Evolutionary conservation across 2,888 invertebrate genomes (phyloP).

Genomic region (Drosophila nr. perissopoda): DNA sequence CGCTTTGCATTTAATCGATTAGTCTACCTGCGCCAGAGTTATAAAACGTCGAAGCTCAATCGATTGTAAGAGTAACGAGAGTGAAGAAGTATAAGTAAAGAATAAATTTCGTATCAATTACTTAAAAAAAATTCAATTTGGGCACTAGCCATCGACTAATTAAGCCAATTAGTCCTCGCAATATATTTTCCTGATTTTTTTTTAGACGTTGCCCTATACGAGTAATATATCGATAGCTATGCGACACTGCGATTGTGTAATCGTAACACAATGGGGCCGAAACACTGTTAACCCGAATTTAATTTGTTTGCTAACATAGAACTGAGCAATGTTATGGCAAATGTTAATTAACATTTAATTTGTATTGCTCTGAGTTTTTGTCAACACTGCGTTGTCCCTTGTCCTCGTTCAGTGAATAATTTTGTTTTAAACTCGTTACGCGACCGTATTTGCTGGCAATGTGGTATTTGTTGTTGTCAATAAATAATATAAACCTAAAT

Average conservation of each 20-base stretch:
- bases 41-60: not conserved
- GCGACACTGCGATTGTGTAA: not conserved
- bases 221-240: not conserved
- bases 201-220: not conserved
- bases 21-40: not conserved
- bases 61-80: not conserved
- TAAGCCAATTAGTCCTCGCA: not conserved
- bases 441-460: slow-evolving; percentile 53
- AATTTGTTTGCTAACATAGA: slow-evolving; percentile 10
- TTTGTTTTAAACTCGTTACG: slow-evolving; percentile 14
- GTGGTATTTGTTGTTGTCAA: slow-evolving; percentile 34
- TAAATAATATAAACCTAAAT: slow-evolving; percentile 12
- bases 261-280: not conserved
- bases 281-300: slow-evolving; percentile 13
- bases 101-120: not conserved
- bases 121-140: not conserved
- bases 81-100: not conserved
- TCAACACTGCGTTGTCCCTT: slow-evolving; percentile 50
- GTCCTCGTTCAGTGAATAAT: slow-evolving; percentile 33
- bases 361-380: slow-evolving; percentile 58
- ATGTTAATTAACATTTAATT: slow-evolving; percentile 49
- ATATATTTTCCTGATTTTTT: too few relatives aligned
- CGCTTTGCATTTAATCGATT: slow-evolving; percentile 6
- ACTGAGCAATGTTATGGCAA: not conserved
- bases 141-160: not conserved